Percentiles rank a stretch among this genome's conserved stretches.
Evolutionary conservation across 2,113 vertebrate genomes (phyloP).

Genomic region (Scomber scombrus): DNA sequence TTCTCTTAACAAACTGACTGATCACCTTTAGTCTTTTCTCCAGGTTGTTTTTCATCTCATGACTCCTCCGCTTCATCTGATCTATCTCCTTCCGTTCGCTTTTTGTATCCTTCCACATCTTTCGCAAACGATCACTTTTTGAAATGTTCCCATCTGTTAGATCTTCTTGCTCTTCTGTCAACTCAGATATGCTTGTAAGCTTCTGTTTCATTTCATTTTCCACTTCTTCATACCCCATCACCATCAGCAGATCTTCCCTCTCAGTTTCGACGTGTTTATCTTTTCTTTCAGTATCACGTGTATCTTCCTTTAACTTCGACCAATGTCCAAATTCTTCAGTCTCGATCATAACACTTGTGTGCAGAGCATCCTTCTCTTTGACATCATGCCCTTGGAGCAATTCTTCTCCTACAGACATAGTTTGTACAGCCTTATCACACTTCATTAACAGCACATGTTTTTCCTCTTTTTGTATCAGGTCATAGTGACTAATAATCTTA

Average conservation of each 20-base stretch:
- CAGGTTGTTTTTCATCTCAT: conserved; percentile 58
- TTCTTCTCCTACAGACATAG: not conserved
- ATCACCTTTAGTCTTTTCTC: conserved; percentile 56
- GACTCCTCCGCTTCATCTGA: conserved; percentile 51
- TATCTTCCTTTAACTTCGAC: not conserved
- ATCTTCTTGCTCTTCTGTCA: not conserved
- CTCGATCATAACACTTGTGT: not conserved
- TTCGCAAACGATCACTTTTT: conserved; percentile 31
- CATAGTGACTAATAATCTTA: not conserved
- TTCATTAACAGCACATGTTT: not conserved
- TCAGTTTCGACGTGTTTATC: not conserved
- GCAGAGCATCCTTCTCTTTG: not conserved
- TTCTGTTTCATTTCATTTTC: not conserved
- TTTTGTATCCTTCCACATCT: conserved; percentile 64
- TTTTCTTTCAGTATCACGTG: not conserved
- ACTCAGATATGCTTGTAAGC: not conserved
- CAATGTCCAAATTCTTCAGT: conserved; percentile 7
- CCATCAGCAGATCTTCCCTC: not conserved
- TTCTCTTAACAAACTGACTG: conserved; percentile 40
- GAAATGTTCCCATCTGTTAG: not conserved
- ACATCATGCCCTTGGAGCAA: not conserved
- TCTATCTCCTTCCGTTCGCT: conserved; percentile 56
- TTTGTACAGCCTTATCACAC: conserved; percentile 48
- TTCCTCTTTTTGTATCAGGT: conserved; percentile 5
- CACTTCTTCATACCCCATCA: not conserved